phyloP scores from a whole-genome alignment of 2,888 invertebrate genomes.

The Diachrysia chrysitis region DNA sequence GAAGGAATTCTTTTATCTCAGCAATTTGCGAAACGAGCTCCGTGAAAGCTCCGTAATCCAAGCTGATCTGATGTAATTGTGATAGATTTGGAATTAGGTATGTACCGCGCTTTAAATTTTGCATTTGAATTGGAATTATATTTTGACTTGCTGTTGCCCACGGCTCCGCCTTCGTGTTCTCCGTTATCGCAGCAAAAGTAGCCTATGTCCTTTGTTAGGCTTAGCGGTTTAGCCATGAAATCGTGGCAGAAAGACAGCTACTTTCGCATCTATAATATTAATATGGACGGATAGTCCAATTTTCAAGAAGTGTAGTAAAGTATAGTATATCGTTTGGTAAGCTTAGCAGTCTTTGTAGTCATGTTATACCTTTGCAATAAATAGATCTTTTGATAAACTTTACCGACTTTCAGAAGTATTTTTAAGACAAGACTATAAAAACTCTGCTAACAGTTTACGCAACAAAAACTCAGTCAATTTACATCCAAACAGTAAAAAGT shows the following conservation, averaged over 20 bases:
- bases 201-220: no score
- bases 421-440: neutral
- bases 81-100: constrained; percentile 46
- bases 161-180: no score
- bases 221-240: no score
- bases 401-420: neutral
- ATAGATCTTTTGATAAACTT: neutral
- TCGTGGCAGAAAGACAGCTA: no score
- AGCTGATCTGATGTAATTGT: constrained; percentile 60
- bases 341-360: no score
- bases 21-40: constrained; percentile 67
- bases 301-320: neutral
- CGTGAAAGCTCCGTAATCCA: constrained; percentile 60
- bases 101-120: neutral
- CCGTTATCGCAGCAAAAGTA: no score
- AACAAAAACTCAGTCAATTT: neutral
- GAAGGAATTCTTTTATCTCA: constrained; percentile 67
- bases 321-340: neutral
- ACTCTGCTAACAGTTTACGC: neutral
- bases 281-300: no score
- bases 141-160: no score
- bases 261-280: no score
- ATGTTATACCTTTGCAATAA: no score
- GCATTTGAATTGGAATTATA: constrained; percentile 16
- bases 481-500: neutral